Conservation (phyloP, 2,797 vertebrate species). For the Aphelocoma californica region DNA sequence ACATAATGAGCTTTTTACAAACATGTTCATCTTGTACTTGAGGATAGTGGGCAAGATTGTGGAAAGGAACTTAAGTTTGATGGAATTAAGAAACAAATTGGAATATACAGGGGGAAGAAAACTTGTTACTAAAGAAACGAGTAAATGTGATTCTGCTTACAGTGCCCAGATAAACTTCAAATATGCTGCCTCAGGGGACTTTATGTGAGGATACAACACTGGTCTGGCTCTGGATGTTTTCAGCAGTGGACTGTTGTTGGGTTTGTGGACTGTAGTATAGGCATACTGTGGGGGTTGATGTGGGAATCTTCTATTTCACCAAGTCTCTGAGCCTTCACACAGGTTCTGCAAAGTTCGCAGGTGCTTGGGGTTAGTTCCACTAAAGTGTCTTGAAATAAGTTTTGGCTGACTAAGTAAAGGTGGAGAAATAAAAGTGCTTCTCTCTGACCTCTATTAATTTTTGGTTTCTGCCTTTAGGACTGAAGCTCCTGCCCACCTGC, state of each 20-base stretch:
- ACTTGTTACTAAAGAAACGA: background rate
- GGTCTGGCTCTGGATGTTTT: background rate
- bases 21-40: background rate
- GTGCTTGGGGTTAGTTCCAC: background rate
- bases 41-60: background rate
- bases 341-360: background rate
- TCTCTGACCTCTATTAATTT: background rate
- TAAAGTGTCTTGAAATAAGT: background rate
- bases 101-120: background rate
- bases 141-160: background rate
- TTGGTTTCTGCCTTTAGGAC: background rate
- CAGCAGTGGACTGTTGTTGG: background rate
- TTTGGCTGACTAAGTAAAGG: background rate
- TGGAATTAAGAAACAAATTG: background rate
- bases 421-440: background rate
- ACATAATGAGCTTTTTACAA: background rate
- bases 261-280: background rate
- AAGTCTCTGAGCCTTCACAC: background rate
- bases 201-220: background rate
- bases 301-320: background rate
- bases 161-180: background rate
- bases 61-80: background rate
- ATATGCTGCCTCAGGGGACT: background rate
- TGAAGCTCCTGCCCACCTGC: background rate
- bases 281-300: background rate